phyloP scores from a whole-genome alignment of 2,888 invertebrate genomes.

The Prionchulus punctatus region DNA sequence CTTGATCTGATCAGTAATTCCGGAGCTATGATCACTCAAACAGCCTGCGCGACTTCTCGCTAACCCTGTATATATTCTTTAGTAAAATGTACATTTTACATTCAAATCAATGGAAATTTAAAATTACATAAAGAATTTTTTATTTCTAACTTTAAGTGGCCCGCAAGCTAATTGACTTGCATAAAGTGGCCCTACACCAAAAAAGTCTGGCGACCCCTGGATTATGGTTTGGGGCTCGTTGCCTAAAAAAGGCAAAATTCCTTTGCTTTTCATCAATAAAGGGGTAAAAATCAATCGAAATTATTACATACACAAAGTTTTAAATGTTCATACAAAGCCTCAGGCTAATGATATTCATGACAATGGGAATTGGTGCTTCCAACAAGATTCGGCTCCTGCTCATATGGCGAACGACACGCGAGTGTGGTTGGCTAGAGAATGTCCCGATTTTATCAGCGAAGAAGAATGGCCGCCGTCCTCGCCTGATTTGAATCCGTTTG shows the following conservation, averaged over 20 bases:
- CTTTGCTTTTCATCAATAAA: neutral
- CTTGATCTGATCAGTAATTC: too few relatives aligned
- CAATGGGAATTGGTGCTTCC: neutral
- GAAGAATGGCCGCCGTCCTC: neutral
- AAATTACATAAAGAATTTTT: too few relatives aligned
- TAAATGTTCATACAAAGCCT: neutral
- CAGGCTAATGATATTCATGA: neutral
- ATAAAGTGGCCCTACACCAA: too few relatives aligned
- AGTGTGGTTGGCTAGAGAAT: neutral
- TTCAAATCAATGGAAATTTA: too few relatives aligned
- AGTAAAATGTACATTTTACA: too few relatives aligned
- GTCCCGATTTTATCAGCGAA: neutral
- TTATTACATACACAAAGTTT: neutral
- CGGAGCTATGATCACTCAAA: too few relatives aligned
- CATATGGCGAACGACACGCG: neutral
- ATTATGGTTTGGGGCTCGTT: too few relatives aligned
- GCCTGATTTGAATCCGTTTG: neutral
- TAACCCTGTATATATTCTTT: too few relatives aligned
- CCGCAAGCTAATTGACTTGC: too few relatives aligned
- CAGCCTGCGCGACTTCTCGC: too few relatives aligned
- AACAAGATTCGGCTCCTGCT: neutral
- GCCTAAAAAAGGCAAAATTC: neutral
- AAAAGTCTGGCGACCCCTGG: too few relatives aligned
- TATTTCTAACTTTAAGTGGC: too few relatives aligned
- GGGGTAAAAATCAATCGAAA: neutral